phyloP scores from a whole-genome alignment of 2,113 vertebrate genomes.

The Puntigrus tetrazona region DNA sequence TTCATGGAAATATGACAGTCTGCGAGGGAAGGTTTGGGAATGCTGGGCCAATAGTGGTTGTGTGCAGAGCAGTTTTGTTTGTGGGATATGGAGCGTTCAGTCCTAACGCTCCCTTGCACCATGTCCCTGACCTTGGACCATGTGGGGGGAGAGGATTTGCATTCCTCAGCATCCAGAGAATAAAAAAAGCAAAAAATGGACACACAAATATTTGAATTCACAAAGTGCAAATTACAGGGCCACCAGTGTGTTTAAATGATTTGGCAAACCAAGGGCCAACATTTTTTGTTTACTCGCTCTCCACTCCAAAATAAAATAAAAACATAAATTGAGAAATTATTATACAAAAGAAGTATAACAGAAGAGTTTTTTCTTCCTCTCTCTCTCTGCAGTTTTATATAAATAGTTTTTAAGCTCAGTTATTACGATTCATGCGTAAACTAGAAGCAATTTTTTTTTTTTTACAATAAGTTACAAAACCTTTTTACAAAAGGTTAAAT shows the following conservation, averaged over 20 bases:
- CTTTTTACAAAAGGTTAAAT: background rate
- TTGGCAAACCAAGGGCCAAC: background rate
- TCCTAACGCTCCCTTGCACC: conserved; percentile 26
- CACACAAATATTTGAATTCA: conserved; percentile 3
- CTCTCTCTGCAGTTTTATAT: background rate
- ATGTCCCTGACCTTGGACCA: conserved; percentile 51
- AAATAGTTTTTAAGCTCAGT: background rate
- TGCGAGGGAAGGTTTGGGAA: background rate
- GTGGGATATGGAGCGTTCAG: background rate
- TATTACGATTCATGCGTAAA: no score
- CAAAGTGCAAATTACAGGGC: background rate
- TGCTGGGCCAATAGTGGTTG: background rate
- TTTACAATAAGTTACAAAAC: no score
- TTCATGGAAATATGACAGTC: conserved; percentile 13
- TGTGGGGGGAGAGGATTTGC: conserved; percentile 46
- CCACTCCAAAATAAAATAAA: background rate
- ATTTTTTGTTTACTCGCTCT: background rate
- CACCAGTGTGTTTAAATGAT: background rate
- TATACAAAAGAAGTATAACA: background rate
- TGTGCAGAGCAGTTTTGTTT: conserved; percentile 8
- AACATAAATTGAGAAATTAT: no score
- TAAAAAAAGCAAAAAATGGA: conserved; percentile 47
- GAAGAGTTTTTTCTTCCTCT: background rate
- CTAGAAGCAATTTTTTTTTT: no score
- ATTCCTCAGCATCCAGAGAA: conserved; percentile 52